Evolutionary conservation across 2,113 vertebrate species (phyloP), one percentile per base, ranked within the genome.

Genomic region (Stegostoma tigrinum): DNA sequence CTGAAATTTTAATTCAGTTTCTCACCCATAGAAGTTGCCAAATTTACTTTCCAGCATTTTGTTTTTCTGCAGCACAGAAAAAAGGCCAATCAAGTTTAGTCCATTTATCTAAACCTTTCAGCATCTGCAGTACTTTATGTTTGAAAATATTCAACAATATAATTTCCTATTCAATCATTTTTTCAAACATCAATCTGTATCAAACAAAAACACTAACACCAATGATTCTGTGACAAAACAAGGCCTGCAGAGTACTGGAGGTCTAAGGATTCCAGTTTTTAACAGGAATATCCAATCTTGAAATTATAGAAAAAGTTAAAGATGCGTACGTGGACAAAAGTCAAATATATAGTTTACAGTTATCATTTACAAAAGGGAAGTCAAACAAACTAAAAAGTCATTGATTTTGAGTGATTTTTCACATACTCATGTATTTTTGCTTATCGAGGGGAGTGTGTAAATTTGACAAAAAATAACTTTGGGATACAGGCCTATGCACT

Each of bases 141-240:
- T 72, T 30, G 24, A 72, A 72, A 72, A 72, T 89, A 17, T n/a
- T 83, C n/a, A 38, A 83, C 48, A 48, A 2, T 48, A 48, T 48
- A 48, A 48, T 48, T 48, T 48, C 48, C 48, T 48, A 48, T 48
- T 48, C 48, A 48, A 48, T 48, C 48, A 48, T 3, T 2, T 70
- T 95, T 95, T 68, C 45, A 94, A 94, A 95, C 67, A n/a, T 64
- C 38, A 95, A 72, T 45, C 14, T 67, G 64, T 4, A 72, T 95
- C 12, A 72, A 72, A 61, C 5, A 68, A 48, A 91, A 64, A 90
- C 4, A 64, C 52, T 24, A 66, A 30, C 2, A 93, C 21, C 34
- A 93, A 61, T 93, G 34, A 21, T 61, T 42, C 72, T 72, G 45
- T 45, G 52, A 21, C 30, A 52, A 95, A 52, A 70, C 94, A 75